These are phyloP conservation scores for Proterorhinus semilunaris DNA, from an alignment of 2,113 vertebrate genomes.

Conservation along the genomic window DNA sequence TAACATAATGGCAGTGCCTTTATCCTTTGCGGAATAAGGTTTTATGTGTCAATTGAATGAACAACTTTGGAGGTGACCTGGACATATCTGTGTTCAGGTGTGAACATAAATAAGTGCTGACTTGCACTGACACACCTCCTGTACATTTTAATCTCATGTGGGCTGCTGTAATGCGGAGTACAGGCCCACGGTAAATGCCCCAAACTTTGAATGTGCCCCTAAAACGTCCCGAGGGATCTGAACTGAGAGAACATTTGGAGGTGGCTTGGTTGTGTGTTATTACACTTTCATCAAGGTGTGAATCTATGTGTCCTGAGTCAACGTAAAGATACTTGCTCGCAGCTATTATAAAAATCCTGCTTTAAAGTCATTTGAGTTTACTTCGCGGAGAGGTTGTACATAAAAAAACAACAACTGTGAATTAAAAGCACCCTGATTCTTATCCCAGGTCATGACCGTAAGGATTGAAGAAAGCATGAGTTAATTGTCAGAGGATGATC, in stretches of 20 bases:
- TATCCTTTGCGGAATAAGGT: too few species aligned
- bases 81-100: background rate
- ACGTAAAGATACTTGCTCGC: too few species aligned
- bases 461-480: too few species aligned
- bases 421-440: too few species aligned
- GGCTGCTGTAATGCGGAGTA: background rate
- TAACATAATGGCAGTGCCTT: too few species aligned
- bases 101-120: background rate
- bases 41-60: background rate
- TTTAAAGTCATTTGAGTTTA: background rate
- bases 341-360: background rate
- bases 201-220: background rate
- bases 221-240: background rate
- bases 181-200: background rate
- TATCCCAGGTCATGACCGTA: too few species aligned
- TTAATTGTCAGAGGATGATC: too few species aligned
- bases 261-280: background rate
- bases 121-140: background rate
- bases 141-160: background rate
- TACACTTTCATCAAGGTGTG: too few species aligned
- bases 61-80: background rate
- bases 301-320: too few species aligned
- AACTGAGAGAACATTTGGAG: background rate
- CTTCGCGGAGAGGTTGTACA: background rate
- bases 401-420: too few species aligned